These are phyloP conservation scores for Burhinus oedicnemus DNA, from an alignment of 2,113 vertebrate genomes.

Conservation along the genomic window DNA sequence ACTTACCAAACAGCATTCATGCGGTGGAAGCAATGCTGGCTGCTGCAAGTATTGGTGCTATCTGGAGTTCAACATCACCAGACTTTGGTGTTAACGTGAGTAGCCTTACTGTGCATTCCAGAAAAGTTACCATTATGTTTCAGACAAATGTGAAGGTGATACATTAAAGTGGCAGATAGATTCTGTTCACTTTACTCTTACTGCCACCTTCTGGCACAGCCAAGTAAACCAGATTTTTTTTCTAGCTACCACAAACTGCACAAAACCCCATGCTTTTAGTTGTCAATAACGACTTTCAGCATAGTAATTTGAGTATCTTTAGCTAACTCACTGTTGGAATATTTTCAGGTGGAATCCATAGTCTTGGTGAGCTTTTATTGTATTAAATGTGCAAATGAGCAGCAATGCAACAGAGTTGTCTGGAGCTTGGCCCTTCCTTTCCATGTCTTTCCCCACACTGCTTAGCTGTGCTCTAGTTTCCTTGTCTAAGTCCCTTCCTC, in stretches of 20 bases:
- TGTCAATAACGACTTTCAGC: not conserved
- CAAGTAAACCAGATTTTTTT: fast-evolving
- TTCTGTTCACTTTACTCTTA: not conserved
- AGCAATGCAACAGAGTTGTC: not conserved
- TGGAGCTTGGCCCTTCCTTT: not conserved
- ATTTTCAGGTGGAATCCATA: not conserved
- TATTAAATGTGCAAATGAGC: not conserved
- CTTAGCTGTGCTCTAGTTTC: not conserved
- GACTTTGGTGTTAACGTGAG: conserved; percentile 97
- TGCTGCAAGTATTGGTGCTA: conserved; percentile 88
- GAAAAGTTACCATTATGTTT: fast-evolving
- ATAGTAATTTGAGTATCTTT: not conserved
- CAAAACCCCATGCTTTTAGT: fast-evolving
- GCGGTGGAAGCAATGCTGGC: conserved; percentile 95
- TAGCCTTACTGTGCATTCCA: not conserved
- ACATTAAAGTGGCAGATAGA: too few species aligned
- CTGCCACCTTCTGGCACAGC: not conserved
- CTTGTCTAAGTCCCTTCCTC: not conserved
- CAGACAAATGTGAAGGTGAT: fast-evolving
- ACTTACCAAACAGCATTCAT: conserved; percentile 88
- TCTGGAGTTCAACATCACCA: conserved; percentile 95
- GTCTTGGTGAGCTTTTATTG: not conserved
- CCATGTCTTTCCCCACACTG: not conserved
- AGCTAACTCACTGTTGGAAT: fast-evolving
- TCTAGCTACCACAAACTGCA: not conserved